Evolutionary conservation across 2,113 vertebrate genomes (phyloP).

Genomic region (Sprattus sprattus): DNA sequence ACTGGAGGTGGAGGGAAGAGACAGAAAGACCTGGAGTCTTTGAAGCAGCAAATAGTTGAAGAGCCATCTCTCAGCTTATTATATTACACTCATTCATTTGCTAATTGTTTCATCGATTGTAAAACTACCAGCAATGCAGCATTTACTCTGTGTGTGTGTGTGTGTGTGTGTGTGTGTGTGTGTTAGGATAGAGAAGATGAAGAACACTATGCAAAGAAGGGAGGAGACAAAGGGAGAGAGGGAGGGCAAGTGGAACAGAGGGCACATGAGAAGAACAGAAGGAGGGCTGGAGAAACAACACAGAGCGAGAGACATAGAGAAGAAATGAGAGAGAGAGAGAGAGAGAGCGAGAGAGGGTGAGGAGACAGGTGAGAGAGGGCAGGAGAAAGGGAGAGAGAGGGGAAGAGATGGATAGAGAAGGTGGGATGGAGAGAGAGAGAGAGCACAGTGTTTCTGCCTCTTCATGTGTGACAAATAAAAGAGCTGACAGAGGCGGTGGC

Average conservation of each 20-base stretch:
- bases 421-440: slow-evolving; percentile 8
- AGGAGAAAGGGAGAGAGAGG: neutral
- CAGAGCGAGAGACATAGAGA: too few relatives aligned
- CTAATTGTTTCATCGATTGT: slow-evolving; percentile 64
- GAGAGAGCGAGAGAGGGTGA: neutral
- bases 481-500: slow-evolving; percentile 65
- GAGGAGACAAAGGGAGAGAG: neutral
- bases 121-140: slow-evolving; percentile 57
- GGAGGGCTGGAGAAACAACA: neutral
- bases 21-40: neutral
- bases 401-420: neutral
- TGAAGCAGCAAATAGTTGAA: slow-evolving; percentile 49
- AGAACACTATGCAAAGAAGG: neutral
- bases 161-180: slow-evolving; percentile 3
- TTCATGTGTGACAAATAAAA: slow-evolving; percentile 58
- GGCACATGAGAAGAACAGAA: neutral
- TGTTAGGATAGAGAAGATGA: neutral
- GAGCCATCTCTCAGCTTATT: slow-evolving; percentile 57
- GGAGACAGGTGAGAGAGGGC: neutral
- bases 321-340: neutral
- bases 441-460: slow-evolving; percentile 36
- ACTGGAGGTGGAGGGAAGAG: slow-evolving; percentile 7
- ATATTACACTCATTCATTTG: slow-evolving; percentile 63
- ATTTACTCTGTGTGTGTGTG: slow-evolving; percentile 48
- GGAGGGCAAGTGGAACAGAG: neutral